phyloP scores from a whole-genome alignment of 2,797 vertebrate genomes.

The Gymnocypris eckloni region DNA sequence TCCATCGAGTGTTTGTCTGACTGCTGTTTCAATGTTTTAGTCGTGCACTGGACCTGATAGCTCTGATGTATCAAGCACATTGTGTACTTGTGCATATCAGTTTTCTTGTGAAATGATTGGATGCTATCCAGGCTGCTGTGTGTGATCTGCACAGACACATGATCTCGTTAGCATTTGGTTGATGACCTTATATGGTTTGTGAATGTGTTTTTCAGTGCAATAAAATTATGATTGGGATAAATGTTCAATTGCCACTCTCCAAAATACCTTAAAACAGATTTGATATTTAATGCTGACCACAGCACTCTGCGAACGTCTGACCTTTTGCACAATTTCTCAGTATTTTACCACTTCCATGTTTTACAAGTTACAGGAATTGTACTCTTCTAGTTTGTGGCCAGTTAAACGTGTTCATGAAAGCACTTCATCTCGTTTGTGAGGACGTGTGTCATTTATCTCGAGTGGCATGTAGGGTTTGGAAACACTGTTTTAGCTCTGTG shows the following conservation, averaged over 20 bases:
- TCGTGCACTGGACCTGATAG: background rate
- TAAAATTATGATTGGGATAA: background rate
- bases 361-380: background rate
- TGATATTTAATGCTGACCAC: background rate
- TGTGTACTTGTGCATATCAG: background rate
- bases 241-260: background rate
- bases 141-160: background rate
- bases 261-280: background rate
- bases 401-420: slow-evolving; percentile 65
- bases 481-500: background rate
- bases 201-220: background rate
- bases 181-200: background rate
- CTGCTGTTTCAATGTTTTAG: slow-evolving; percentile 1
- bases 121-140: background rate
- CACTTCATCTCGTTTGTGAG: slow-evolving; percentile 86
- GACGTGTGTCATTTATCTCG: background rate
- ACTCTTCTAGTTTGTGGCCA: background rate
- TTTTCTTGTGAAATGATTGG: background rate
- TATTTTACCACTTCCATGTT: background rate
- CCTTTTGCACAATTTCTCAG: background rate
- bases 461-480: too few species aligned
- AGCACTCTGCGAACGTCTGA: background rate
- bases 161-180: background rate
- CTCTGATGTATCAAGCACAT: background rate
- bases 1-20: background rate